Evolutionary conservation across 2,888 invertebrate genomes (phyloP).

Genomic region (Smittia sp.): DNA sequence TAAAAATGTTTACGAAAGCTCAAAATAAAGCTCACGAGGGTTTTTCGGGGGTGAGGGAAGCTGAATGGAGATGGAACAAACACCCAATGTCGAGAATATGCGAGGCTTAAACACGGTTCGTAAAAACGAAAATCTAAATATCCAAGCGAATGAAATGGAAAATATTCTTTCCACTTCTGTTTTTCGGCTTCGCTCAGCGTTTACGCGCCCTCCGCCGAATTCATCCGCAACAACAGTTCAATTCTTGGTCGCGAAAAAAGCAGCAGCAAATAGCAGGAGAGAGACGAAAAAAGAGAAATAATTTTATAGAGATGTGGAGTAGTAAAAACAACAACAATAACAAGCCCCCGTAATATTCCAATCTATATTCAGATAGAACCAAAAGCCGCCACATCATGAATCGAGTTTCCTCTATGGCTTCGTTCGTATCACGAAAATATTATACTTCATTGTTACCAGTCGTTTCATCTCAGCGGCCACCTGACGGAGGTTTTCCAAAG

Average conservation of each 20-base stretch:
- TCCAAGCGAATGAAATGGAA: constrained; percentile 37
- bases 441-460: constrained; percentile 20
- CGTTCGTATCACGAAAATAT: constrained; percentile 8
- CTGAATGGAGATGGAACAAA: background rate
- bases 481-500: constrained; percentile 27
- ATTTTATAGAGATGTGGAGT: constrained; percentile 40
- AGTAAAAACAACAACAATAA: constrained; percentile 39
- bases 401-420: constrained; percentile 6
- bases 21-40: background rate
- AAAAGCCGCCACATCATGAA: constrained; percentile 22
- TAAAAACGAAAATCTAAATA: constrained; percentile 35
- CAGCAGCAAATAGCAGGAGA: constrained; percentile 33
- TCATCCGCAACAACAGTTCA: constrained; percentile 11
- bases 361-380: constrained; percentile 38
- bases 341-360: constrained; percentile 40
- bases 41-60: background rate
- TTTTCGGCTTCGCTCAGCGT: background rate
- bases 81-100: background rate
- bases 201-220: background rate
- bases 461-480: constrained; percentile 31
- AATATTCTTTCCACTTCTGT: background rate
- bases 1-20: constrained; percentile 23
- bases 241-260: background rate
- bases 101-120: background rate
- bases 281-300: constrained; percentile 36